Base-by-base conservation (phyloP, 2,888 invertebrate species). In the Tiphia femorata region DNA sequence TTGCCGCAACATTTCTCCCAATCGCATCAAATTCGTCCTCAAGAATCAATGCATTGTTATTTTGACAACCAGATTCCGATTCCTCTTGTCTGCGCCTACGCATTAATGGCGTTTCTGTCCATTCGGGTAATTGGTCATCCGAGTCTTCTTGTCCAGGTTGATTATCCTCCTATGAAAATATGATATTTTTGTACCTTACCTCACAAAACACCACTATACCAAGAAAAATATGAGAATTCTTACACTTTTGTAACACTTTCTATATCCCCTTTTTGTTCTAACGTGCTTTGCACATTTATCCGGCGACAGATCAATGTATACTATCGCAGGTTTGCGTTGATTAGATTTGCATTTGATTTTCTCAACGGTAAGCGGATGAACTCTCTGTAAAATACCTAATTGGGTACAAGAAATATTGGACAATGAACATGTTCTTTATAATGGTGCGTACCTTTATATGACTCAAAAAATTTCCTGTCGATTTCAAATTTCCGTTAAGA, bases 1-100 rank as follows among this genome's bases (percentile, higher is more conserved):
- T 84, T 2, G 81, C 78, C 8, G 84, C 84, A 58, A 85, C 84
- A 53, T 83, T 81, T 50, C 77, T 72, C 19, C 84, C 84, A 52
- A 85, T 79, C 17, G 84, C 81, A 52, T 84, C 81, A 43, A 78
- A 84, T 37, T 84, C 84, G 51, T 82, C 81, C 62, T 80, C 80
- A 19, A 77, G 64, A 10, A 73, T 62, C 23, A 72, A 73, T 0
- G 78, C 73, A 72, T 77, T 81, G 52, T 75, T 77, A 19, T 79
- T 79, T 1, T 75, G 51, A 52, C 81, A 78, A 17, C 65, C 62
- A 16, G 73, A 64, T 55, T 83, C 81, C 4, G 70, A 46, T 17
- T 80, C 80, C 21, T 78, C 79, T 8, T 64, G 64, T 50, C 65
- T 76, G 41, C 72, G 68, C 61, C 75, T 75, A 7, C 72, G 72